Conservation (phyloP, 2,888 invertebrate species). For the Teleiodes luculella region DNA sequence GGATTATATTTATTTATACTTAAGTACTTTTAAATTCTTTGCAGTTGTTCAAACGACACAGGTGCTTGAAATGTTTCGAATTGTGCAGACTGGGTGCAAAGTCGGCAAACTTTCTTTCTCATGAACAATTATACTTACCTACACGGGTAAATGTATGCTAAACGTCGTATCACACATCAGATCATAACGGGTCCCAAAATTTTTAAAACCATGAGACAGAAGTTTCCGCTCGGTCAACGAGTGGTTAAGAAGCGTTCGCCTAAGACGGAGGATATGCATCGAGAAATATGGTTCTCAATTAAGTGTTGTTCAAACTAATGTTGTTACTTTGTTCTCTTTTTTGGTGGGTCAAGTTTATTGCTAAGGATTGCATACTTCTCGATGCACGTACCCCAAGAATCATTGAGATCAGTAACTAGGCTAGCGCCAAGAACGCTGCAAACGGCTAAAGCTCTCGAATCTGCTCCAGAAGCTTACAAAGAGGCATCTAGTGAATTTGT, state of each 20-base stretch:
- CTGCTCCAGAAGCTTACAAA: conserved; percentile 41
- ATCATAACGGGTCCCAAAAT: conserved; percentile 61
- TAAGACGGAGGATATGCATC: conserved; percentile 39
- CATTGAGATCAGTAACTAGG: conserved; percentile 61
- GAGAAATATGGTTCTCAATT: background rate
- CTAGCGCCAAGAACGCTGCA: conserved; percentile 55
- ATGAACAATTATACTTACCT: conserved; percentile 33
- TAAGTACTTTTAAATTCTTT: conserved; percentile 16
- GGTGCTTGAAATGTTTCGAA: conserved; percentile 34
- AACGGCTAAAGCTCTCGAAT: conserved; percentile 61
- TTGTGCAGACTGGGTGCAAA: conserved; percentile 62
- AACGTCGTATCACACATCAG: conserved; percentile 51
- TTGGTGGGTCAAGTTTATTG: background rate
- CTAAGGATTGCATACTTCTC: too few species aligned
- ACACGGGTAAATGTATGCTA: conserved; percentile 28
- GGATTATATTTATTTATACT: background rate
- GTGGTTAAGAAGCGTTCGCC: conserved; percentile 65
- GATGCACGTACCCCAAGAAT: conserved; percentile 50
- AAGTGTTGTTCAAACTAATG: background rate
- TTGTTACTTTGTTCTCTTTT: background rate
- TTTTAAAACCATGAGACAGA: conserved; percentile 65
- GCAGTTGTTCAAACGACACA: conserved; percentile 26
- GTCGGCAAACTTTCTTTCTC: conserved; percentile 59
- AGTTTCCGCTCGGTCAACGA: conserved; percentile 59
- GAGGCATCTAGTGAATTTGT: conserved; percentile 37